phyloP scores from a whole-genome alignment of 2,113 vertebrate genomes.

The Gallinago jamesoni region DNA sequence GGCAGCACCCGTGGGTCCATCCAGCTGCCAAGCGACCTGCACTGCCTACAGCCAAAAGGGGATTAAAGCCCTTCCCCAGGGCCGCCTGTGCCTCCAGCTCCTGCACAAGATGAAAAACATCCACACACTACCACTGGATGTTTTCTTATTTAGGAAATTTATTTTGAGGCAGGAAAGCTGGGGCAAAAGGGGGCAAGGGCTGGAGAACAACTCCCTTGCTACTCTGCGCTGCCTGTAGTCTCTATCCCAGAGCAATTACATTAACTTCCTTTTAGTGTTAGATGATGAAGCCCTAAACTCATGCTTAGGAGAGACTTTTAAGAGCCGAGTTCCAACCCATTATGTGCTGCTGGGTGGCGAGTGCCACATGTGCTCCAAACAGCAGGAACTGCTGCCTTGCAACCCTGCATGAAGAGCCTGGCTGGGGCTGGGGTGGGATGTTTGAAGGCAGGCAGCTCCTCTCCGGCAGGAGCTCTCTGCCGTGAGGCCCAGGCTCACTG shows the following conservation, averaged over 20 bases:
- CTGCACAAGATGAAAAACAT: not conserved
- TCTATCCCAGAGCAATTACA: not conserved
- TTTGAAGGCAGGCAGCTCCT: not conserved
- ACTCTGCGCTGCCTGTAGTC: not conserved
- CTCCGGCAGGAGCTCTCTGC: not conserved
- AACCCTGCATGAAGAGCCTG: rapidly evolving
- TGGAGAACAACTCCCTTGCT: rapidly evolving
- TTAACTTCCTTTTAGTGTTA: not conserved
- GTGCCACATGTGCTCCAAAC: not conserved
- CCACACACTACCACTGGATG: not conserved
- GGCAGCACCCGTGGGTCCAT: not conserved
- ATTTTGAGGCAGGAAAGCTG: not conserved
- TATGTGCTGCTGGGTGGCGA: not conserved
- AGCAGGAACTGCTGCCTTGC: not conserved
- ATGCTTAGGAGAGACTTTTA: not conserved
- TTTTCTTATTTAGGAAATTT: not conserved
- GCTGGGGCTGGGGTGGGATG: rapidly evolving
- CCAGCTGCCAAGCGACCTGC: not conserved
- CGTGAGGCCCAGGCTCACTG: not conserved
- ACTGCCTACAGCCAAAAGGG: rapidly evolving
- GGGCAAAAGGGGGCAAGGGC: not conserved
- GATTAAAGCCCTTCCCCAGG: not conserved
- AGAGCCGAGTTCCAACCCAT: not conserved
- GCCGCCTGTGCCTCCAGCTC: rapidly evolving
- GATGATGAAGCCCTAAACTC: not conserved